Percentiles rank a stretch among this genome's conserved stretches.
Evolutionary conservation across 2,888 invertebrate species (phyloP).

Genomic region (Pterostichus niger): DNA sequence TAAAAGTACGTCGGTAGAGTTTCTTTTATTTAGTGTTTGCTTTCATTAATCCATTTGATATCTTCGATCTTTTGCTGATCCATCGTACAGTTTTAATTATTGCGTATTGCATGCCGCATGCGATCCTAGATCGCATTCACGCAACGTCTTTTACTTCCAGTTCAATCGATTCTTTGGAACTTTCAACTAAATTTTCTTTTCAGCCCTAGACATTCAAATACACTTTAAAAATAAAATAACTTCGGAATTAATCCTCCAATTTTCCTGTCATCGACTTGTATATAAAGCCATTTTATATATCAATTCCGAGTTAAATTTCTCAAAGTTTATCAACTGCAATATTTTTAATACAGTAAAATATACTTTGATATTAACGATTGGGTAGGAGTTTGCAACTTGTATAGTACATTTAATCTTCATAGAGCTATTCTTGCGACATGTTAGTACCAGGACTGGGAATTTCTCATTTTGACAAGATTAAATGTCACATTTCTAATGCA

Average conservation of each 20-base stretch:
- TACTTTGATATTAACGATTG: not conserved
- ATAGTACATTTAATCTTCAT: constrained; percentile 11
- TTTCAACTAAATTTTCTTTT: constrained; percentile 24
- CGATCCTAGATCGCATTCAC: constrained; percentile 40
- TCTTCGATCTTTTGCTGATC: constrained; percentile 54
- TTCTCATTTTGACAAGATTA: constrained; percentile 21
- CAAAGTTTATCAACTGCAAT: constrained; percentile 15
- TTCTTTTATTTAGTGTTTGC: constrained; percentile 41
- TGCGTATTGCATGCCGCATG: constrained; percentile 55
- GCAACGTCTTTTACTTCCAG: constrained; percentile 6
- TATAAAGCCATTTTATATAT: not conserved
- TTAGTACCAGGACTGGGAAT: constrained; percentile 31
- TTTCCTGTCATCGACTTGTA: constrained; percentile 7
- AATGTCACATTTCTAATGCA: constrained; percentile 14
- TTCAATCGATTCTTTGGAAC: constrained; percentile 37
- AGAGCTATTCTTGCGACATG: constrained; percentile 6
- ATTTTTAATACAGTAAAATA: not conserved
- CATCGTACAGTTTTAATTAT: constrained; percentile 56
- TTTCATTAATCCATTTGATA: constrained; percentile 49
- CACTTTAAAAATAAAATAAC: not conserved
- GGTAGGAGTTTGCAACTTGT: too few species aligned
- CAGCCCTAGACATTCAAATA: constrained; percentile 9
- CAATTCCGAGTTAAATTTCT: not conserved
- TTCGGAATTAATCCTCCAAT: constrained; percentile 7
- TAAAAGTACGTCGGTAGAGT: not conserved